These are phyloP conservation scores for Myocastor coypus DNA, from an alignment of 2,113 vertebrate genomes.

Conservation along the genomic window DNA sequence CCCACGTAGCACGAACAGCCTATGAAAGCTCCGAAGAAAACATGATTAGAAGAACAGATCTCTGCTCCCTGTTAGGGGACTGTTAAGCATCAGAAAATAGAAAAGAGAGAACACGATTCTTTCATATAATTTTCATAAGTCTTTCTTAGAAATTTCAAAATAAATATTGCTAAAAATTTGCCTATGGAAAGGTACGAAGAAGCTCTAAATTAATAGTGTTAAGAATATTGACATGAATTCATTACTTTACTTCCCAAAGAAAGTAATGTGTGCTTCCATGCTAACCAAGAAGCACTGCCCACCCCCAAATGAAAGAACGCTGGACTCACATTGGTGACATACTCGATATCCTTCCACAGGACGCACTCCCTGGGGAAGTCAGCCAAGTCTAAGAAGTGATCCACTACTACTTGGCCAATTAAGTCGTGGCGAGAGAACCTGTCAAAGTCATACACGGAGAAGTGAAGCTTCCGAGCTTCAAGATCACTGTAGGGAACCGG, in stretches of 20 bases:
- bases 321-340: slow-evolving; percentile 97
- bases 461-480: slow-evolving; percentile 96
- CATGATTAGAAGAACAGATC: slow-evolving; percentile 47
- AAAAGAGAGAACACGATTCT: not conserved
- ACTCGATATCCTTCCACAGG: slow-evolving; percentile 97
- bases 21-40: slow-evolving; percentile 56
- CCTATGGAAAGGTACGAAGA: slow-evolving; percentile 40
- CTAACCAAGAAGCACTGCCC: not conserved
- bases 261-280: not conserved
- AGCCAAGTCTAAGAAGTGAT: slow-evolving; percentile 98
- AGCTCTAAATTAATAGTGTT: not conserved
- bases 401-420: slow-evolving; percentile 98
- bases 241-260: not conserved
- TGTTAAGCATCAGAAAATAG: slow-evolving; percentile 29
- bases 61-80: not conserved
- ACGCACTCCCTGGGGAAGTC: slow-evolving; percentile 98
- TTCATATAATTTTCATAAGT: slow-evolving; percentile 16
- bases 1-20: slow-evolving; percentile 34
- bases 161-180: slow-evolving; percentile 19
- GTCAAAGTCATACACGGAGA: slow-evolving; percentile 99
- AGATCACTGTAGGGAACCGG: slow-evolving; percentile 97
- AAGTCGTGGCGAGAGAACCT: slow-evolving; percentile 98
- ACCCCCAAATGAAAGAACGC: slow-evolving; percentile 63
- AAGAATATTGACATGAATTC: not conserved
- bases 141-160: slow-evolving; percentile 39